phyloP scores from a whole-genome alignment of 2,797 vertebrate genomes.

The Pipistrellus pygmaeus region DNA sequence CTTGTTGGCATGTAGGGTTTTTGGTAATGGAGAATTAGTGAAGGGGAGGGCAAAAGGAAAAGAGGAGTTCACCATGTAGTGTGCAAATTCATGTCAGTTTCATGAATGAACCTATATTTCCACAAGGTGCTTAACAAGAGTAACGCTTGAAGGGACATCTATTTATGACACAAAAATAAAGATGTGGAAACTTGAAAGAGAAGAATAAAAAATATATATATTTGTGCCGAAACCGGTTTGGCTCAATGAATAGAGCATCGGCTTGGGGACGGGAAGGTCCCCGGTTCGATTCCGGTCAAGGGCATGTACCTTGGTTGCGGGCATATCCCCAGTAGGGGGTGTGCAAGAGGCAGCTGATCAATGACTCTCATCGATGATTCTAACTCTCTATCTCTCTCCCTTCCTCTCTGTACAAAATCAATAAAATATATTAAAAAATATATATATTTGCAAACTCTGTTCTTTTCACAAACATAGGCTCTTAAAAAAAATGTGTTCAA shows the following conservation, averaged over 20 bases:
- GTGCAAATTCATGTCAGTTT: not conserved
- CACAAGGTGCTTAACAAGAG: not conserved
- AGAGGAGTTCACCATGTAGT: not conserved
- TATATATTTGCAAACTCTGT: not conserved
- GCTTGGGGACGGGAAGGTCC: no score
- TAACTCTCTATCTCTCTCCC: no score
- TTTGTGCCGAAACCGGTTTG: no score
- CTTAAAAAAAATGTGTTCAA: not conserved
- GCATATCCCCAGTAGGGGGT: no score
- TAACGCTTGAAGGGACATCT: not conserved
- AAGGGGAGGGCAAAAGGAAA: not conserved
- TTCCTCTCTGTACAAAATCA: no score
- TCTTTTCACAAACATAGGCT: not conserved
- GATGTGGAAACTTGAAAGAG: not conserved
- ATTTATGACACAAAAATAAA: not conserved
- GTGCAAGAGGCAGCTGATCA: no score
- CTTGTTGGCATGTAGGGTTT: not conserved
- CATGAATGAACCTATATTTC: not conserved
- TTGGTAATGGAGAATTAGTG: not conserved
- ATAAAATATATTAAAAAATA: no score
- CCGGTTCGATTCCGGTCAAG: no score
- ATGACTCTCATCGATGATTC: no score
- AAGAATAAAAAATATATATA: not conserved
- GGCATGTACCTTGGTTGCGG: no score
- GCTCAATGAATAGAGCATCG: no score